A percentile compares a stretch with the other conserved stretches of the same genome.
Conservation (phyloP, 1,140 invertebrate species). For the Ganaspis sp. region DNA sequence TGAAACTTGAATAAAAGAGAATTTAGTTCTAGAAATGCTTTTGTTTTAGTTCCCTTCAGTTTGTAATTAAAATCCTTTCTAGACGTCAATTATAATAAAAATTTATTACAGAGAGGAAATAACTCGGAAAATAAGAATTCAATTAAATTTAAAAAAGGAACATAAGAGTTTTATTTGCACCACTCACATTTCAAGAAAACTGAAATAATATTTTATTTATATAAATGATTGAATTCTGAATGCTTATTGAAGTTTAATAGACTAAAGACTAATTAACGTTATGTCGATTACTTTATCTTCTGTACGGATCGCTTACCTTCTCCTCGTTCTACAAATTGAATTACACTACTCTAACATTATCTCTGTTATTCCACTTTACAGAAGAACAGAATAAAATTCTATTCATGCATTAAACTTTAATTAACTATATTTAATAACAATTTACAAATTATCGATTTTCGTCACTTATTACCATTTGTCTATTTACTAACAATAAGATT, state of each 20-base stretch:
- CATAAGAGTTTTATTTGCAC: no score
- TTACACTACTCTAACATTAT: neutral
- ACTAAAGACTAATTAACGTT: constrained; percentile 12
- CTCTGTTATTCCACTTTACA: constrained; percentile 1
- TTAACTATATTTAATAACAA: no score
- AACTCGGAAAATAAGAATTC: neutral
- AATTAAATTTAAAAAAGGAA: neutral
- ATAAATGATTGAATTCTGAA: neutral
- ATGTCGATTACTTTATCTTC: neutral
- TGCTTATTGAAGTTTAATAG: neutral
- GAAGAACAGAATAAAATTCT: neutral
- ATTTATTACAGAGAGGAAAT: neutral
- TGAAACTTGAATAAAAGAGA: no score
- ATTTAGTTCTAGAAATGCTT: neutral
- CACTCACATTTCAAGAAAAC: no score
- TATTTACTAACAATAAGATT: no score
- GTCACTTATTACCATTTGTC: neutral
- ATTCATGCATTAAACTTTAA: neutral
- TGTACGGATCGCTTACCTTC: constrained; percentile 8
- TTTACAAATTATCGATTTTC: neutral
- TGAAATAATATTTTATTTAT: neutral
- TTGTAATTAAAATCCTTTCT: no score
- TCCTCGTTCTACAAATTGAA: neutral
- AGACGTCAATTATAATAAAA: neutral
- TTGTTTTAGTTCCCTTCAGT: neutral